Evolutionary conservation across 2,113 vertebrate genomes (phyloP), one percentile per base, ranked within the genome.

Genomic region (Dipodomys stephensi): DNA sequence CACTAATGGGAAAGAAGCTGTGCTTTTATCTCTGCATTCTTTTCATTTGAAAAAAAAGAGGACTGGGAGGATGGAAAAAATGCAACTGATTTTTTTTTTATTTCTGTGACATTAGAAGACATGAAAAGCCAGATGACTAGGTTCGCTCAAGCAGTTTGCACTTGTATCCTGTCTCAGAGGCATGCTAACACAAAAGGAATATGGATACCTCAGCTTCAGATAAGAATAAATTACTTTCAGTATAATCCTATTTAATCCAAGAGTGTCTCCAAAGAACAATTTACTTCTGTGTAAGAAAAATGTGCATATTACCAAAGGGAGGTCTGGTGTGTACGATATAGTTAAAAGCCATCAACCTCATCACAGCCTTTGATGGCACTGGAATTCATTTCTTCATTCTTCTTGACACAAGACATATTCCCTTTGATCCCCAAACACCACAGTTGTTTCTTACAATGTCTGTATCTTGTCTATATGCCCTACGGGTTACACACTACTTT

Each of bases 381-480:
- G 39, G 87, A 93, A 96, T 86, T 16, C 46, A 13, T 91, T 92
- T 89, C 69, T 94, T 94, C 78, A 85, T 88, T 93, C 86, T 88
- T 64, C 0, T 91, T 77, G 57, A 92, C 78, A 87, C 22, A 62
- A 9, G 68, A 60, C 92, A 74, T 62, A 44, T 88, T 96, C 25
- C 49, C 72, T 94, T 92, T 87, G 72, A 94, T 94, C 60, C 73
- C 20, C 0, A n/a, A 32, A 88, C 60, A 84, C 83, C 83, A 82
- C 16, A 87, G 60, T 44, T 90, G 64, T 86, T 96, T 84, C 87
- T 87, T 91, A 80, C 30, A 80, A 46, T 35, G 57, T 79, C 44
- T 92, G 49, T 79, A 32, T 87, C 76, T 91, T 90, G 23, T 88
- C 79, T 73, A 3, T 32, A 46, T 84, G 35, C 44, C 69, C 22